A percentile compares a stretch with the other conserved stretches of the same genome.
Evolutionary conservation across 2,113 vertebrate genomes (phyloP).

Genomic region (Myiopsitta monachus): DNA sequence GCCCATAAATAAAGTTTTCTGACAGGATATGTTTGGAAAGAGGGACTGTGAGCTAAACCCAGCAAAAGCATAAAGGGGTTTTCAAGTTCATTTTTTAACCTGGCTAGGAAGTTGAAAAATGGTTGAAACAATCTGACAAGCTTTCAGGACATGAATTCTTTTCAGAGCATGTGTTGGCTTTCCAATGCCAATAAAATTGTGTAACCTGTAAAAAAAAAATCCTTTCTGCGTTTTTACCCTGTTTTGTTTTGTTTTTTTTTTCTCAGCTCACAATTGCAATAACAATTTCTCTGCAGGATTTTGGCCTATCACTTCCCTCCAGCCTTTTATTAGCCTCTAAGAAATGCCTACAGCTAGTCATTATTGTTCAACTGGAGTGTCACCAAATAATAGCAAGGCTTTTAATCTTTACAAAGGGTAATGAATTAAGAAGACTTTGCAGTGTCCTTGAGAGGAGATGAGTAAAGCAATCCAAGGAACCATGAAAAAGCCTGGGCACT

Average conservation of each 20-base stretch:
- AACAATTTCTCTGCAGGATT: not conserved
- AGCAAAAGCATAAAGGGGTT: not conserved
- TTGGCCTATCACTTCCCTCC: not conserved
- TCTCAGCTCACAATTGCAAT: not conserved
- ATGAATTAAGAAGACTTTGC: not conserved
- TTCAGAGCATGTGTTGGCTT: not conserved
- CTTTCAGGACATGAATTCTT: not conserved
- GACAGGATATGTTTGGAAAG: not conserved
- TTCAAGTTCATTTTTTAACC: not conserved
- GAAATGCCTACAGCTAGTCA: not conserved
- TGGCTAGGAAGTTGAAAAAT: not conserved
- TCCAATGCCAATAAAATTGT: not conserved
- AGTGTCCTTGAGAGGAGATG: not conserved
- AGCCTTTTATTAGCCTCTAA: not conserved
- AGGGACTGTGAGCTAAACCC: not conserved
- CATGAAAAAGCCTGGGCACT: not conserved
- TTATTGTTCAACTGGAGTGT: not conserved
- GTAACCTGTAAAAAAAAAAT: not conserved
- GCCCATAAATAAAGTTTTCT: not conserved
- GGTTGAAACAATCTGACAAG: conserved; percentile 2
- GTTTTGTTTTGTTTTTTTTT: not conserved
- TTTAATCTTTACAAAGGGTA: not conserved
- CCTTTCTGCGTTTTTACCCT: not conserved
- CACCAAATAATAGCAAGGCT: not conserved
- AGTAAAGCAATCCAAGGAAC: not conserved